Evolutionary conservation across 2,888 invertebrate species (phyloP).

Genomic region (Coenonympha glycerion): DNA sequence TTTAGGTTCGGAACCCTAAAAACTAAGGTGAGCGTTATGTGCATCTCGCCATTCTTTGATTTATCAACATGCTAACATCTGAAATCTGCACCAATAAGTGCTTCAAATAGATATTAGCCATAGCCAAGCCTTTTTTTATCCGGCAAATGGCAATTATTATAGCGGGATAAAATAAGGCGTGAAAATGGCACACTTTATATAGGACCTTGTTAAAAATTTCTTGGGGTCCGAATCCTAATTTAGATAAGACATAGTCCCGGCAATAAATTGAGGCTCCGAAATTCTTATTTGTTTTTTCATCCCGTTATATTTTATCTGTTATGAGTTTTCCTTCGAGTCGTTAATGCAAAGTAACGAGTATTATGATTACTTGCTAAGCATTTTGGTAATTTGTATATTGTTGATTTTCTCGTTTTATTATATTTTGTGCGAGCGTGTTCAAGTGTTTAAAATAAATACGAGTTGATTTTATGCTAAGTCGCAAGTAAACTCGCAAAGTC

Average conservation of each 20-base stretch:
- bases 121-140: too few relatives aligned
- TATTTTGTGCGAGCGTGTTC: not conserved
- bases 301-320: not conserved
- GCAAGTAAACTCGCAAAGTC: too few relatives aligned
- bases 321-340: not conserved
- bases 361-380: not conserved
- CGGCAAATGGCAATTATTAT: too few relatives aligned
- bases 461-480: too few relatives aligned
- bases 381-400: not conserved
- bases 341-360: not conserved
- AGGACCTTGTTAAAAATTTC: not conserved
- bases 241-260: not conserved
- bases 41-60: too few relatives aligned
- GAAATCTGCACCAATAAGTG: too few relatives aligned
- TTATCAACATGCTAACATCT: too few relatives aligned
- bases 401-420: not conserved
- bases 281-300: not conserved
- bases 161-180: not conserved
- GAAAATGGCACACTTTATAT: not conserved
- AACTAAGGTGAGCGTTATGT: too few relatives aligned
- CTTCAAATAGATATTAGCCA: too few relatives aligned
- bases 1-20: too few relatives aligned
- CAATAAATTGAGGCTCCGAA: not conserved
- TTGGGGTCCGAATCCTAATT: constrained; percentile 14
- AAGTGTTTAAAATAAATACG: not conserved